These are phyloP conservation scores for Agrenia bidenticulata DNA, from an alignment of 2,888 invertebrate species.

Conservation along the genomic window DNA sequence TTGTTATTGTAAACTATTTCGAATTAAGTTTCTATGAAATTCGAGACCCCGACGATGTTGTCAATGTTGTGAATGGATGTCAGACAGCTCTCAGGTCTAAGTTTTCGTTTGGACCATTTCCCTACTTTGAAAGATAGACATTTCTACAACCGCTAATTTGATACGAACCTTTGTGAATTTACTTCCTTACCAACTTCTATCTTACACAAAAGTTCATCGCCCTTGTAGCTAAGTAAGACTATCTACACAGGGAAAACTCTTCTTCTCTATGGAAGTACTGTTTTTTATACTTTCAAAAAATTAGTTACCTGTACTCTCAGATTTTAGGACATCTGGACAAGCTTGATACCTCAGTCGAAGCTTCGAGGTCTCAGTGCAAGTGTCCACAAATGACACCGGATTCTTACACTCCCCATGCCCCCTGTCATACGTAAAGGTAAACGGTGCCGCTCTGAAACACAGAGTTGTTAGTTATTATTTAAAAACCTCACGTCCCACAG, in stretches of 20 bases:
- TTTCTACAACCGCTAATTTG: too few species aligned
- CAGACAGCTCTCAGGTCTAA: too few species aligned
- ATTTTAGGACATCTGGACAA: slow-evolving; percentile 74
- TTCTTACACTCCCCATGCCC: slow-evolving; percentile 69
- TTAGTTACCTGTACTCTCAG: slow-evolving; percentile 74
- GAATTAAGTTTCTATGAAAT: too few species aligned
- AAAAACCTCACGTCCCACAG: background rate
- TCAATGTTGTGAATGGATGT: too few species aligned
- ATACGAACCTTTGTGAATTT: too few species aligned
- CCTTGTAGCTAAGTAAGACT: background rate
- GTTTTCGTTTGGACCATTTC: too few species aligned
- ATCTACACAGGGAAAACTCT: background rate
- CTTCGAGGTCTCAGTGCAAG: slow-evolving; percentile 79
- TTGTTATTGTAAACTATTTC: too few species aligned
- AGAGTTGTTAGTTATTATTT: background rate
- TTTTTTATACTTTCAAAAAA: too few species aligned
- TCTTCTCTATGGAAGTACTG: too few species aligned
- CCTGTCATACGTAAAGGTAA: slow-evolving; percentile 76
- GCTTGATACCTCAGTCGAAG: slow-evolving; percentile 79
- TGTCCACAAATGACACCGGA: slow-evolving; percentile 76
- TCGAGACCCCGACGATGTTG: too few species aligned
- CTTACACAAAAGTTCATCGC: background rate
- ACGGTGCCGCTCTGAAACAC: slow-evolving; percentile 67
- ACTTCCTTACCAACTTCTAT: background rate
- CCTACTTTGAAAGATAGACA: too few species aligned